Conservation (phyloP, 1,140 invertebrate species). For the Trichonephila inaurata region DNA sequence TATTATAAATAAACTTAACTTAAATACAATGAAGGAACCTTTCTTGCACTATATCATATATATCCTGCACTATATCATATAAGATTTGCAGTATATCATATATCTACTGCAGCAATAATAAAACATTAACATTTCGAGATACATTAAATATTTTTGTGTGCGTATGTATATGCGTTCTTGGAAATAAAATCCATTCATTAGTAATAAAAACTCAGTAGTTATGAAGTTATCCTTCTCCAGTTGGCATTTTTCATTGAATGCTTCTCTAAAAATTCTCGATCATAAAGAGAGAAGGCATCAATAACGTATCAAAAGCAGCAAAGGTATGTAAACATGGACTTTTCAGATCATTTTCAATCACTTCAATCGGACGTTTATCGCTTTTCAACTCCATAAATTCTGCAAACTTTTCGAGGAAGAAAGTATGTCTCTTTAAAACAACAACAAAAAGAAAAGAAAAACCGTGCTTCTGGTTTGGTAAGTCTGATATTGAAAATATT, state of each 20-base stretch:
- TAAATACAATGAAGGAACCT: too few relatives aligned
- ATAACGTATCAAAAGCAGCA: not conserved
- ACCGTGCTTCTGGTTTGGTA: not conserved
- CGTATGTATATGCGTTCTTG: too few relatives aligned
- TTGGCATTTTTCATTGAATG: not conserved
- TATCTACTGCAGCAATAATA: too few relatives aligned
- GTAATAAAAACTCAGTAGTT: too few relatives aligned
- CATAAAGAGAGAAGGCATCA: not conserved
- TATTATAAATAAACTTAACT: too few relatives aligned
- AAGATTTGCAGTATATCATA: too few relatives aligned
- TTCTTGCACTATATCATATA: too few relatives aligned
- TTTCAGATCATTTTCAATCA: not conserved
- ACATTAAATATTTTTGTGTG: too few relatives aligned
- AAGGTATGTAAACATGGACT: not conserved
- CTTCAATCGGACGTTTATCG: not conserved
- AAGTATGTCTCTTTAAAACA: not conserved
- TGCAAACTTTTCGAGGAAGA: not conserved
- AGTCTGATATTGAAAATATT: not conserved
- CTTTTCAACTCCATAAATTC: constrained; percentile 1
- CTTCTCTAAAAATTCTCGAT: not conserved
- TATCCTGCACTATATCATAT: too few relatives aligned
- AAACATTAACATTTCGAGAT: too few relatives aligned
- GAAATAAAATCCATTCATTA: too few relatives aligned
- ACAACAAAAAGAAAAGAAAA: not conserved
- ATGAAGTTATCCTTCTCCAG: not conserved